Evolutionary conservation across 1,140 invertebrate genomes (phyloP).

Genomic region (Drosophila ironensis): DNA sequence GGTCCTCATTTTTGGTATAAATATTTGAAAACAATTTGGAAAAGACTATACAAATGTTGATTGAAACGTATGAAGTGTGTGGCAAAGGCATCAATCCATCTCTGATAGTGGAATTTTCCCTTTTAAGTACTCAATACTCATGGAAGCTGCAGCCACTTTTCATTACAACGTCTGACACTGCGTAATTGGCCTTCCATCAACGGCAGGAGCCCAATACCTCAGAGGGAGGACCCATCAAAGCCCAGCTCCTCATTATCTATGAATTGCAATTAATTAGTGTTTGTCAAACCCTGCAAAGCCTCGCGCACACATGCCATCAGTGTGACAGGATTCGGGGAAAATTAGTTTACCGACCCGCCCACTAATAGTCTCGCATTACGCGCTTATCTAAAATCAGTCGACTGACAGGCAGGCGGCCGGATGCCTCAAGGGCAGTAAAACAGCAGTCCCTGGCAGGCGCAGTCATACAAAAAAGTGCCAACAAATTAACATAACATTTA

Average conservation of each 20-base stretch:
- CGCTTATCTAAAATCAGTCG: conserved; percentile 54
- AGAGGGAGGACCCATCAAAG: conserved; percentile 3
- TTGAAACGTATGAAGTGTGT: too few species aligned
- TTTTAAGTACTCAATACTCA: not conserved
- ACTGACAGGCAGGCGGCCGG: not conserved
- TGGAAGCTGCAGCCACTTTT: not conserved
- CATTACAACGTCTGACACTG: conserved; percentile 18
- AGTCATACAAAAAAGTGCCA: conserved; percentile 48
- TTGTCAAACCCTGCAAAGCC: conserved; percentile 36
- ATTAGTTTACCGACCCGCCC: conserved; percentile 40
- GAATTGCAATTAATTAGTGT: conserved; percentile 50
- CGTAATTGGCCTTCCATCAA: conserved; percentile 28
- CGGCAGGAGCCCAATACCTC: conserved; percentile 1
- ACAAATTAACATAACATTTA: conserved; percentile 72
- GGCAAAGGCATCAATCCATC: too few species aligned
- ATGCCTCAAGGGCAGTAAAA: not conserved
- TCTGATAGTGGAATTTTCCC: too few species aligned
- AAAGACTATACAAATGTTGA: not conserved
- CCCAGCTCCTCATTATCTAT: conserved; percentile 34
- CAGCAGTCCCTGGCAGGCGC: not conserved
- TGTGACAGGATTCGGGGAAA: conserved; percentile 9
- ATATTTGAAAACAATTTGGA: not conserved
- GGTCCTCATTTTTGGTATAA: not conserved
- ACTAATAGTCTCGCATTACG: conserved; percentile 50
- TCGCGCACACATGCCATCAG: not conserved